phyloP scores from a whole-genome alignment of 2,113 vertebrate species.

The Camelus bactrianus region DNA sequence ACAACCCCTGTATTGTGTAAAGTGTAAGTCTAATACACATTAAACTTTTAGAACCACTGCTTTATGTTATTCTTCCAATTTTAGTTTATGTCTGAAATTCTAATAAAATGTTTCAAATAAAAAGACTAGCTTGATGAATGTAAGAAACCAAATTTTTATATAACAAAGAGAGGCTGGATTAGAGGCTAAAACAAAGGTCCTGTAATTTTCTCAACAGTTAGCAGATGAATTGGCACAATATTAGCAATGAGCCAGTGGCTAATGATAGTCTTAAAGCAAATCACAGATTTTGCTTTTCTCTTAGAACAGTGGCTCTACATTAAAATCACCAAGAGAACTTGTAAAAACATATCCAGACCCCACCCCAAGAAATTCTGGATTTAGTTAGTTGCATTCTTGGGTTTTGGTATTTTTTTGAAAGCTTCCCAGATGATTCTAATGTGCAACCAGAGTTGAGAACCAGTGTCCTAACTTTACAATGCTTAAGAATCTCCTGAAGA shows the following conservation, averaged over 20 bases:
- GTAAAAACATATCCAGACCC: background rate
- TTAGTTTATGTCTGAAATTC: conserved; percentile 30
- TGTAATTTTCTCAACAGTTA: background rate
- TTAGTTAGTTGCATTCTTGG: background rate
- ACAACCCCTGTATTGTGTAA: background rate
- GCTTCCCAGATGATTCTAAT: background rate
- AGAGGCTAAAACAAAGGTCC: background rate
- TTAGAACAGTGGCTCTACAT: background rate
- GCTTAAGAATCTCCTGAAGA: background rate
- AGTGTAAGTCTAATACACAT: background rate
- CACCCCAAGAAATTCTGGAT: background rate
- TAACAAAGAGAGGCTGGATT: background rate
- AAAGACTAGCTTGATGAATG: conserved; percentile 7
- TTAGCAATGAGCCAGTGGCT: background rate
- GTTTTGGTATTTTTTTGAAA: background rate
- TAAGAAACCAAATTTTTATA: conserved; percentile 10
- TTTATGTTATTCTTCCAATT: background rate
- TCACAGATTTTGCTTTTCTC: background rate
- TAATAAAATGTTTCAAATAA: background rate
- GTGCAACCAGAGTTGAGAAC: background rate
- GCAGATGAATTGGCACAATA: background rate
- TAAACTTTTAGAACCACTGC: background rate
- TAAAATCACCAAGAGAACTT: background rate
- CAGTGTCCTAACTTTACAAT: background rate
- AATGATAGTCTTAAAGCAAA: background rate